Percentiles rank a stretch among this genome's conserved stretches.
Conservation (phyloP, 2,888 invertebrate species). For the Meteorus colon region DNA sequence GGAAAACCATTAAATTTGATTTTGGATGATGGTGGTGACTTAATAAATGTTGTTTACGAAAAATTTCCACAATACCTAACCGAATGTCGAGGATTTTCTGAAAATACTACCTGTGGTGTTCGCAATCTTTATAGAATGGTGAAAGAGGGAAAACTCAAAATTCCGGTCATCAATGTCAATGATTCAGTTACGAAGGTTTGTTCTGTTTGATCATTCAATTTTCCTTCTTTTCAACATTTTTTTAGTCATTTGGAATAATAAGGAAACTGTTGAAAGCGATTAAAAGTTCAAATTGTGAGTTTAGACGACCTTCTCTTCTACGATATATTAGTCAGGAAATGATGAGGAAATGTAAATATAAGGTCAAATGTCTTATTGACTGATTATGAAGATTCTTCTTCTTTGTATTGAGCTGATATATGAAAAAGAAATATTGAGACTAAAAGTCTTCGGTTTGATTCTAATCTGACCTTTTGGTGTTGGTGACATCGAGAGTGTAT, state of each 20-base stretch:
- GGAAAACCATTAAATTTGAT: slow-evolving; percentile 97
- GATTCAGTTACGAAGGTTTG: slow-evolving; percentile 98
- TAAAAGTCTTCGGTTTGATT: too few relatives aligned
- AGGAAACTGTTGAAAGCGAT: too few relatives aligned
- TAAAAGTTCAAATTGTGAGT: too few relatives aligned
- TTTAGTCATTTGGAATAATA: background rate
- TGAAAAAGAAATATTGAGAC: too few relatives aligned
- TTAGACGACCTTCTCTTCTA: too few relatives aligned
- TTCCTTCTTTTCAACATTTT: background rate
- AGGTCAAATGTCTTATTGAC: too few relatives aligned
- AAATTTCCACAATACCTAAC: slow-evolving; percentile 90
- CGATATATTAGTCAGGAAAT: too few relatives aligned
- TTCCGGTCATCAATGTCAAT: slow-evolving; percentile 99
- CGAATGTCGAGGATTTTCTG: slow-evolving; percentile 91
- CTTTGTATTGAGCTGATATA: too few relatives aligned
- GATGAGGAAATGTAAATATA: too few relatives aligned
- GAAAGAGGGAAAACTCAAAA: slow-evolving; percentile 87
- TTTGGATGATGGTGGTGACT: slow-evolving; percentile 98
- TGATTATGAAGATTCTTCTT: too few relatives aligned
- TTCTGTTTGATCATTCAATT: background rate
- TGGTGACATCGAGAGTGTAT: too few relatives aligned
- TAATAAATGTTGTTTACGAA: slow-evolving; percentile 95
- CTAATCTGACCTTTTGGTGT: too few relatives aligned
- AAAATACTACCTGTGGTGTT: slow-evolving; percentile 99
- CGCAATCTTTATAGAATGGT: slow-evolving; percentile 98